Base-by-base conservation (phyloP, 2,113 vertebrate genomes). In the Channa maculata region DNA sequence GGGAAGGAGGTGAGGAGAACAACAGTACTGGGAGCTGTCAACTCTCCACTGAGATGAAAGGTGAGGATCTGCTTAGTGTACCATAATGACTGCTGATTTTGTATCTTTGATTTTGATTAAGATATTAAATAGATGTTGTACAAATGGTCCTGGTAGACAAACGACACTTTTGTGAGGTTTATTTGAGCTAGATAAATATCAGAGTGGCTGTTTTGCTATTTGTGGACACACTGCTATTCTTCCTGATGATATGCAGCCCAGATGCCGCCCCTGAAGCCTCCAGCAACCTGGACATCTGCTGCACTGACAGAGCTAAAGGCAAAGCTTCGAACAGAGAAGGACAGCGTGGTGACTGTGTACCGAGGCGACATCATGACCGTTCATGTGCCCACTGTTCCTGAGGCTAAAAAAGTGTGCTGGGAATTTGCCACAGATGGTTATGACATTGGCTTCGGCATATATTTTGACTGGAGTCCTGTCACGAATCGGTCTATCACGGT, bases 391-490 rank as follows among this genome's bases (percentile, higher is more conserved):
- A 98, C 96, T 2, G 95, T 97, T 51, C 97, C 97, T 0, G 95
- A 98, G 57, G 96, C 96, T 57, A 98, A 96, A 80, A 95, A 93
- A 8, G 94, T 99, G 73, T 98, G 97, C 92, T 99, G 98, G 98
- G 98, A 99, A 89, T 99, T 98, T 72, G 97, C 96, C 1, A 99
- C 98, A 0, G 98, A 99, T 5, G 94, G 96, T 83, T 99, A 99
- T 0, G 98, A 99, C 90, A 97, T 99, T 57, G 98, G 97, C 48
- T 99, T 99, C 75, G 98, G 98, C 58, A 94, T 99, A 66, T 99
- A 98, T 90, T 99, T 99, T 89, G 98, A 99, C 90, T 99, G 97
- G 97, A 96, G 95, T 34, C 93, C 96, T 0, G 95, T 98, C 68
- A 98, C 97, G 5, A 96, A 90, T 90, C 96, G 95, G 51, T 95